phyloP scores from a whole-genome alignment of 2,113 vertebrate genomes.

The Sula dactylatra region DNA sequence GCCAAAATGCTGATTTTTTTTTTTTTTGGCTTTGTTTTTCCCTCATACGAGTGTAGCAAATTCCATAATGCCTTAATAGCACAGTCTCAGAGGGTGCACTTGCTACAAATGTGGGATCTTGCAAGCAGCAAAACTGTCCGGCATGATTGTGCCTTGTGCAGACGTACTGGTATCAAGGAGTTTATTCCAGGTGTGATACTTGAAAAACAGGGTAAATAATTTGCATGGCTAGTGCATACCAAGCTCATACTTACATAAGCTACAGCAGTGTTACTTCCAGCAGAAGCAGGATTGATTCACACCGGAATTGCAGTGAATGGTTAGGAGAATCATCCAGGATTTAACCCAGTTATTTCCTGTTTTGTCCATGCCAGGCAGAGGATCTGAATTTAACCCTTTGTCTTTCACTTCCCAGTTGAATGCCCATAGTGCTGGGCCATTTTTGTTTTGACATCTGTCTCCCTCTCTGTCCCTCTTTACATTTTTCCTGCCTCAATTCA shows the following conservation, averaged over 20 bases:
- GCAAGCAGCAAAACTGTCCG: neutral
- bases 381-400: neutral
- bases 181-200: neutral
- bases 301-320: neutral
- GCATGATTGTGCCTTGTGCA: neutral
- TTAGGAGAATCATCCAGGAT: neutral
- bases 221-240: neutral
- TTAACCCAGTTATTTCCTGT: neutral
- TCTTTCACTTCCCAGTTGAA: neutral
- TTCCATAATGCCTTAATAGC: neutral
- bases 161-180: neutral
- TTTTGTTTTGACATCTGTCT: neutral
- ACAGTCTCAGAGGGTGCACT: neutral
- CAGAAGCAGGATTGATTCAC: neutral
- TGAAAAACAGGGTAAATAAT: neutral
- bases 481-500: neutral
- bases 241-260: neutral
- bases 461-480: neutral
- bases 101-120: neutral
- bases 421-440: neutral
- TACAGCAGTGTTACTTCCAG: neutral
- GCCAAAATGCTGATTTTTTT: neutral
- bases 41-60: neutral
- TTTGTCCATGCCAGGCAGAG: neutral
- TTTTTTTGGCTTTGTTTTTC: neutral